Conservation (phyloP, 2,113 vertebrate genomes). For the Trematocara nigrifrons region DNA sequence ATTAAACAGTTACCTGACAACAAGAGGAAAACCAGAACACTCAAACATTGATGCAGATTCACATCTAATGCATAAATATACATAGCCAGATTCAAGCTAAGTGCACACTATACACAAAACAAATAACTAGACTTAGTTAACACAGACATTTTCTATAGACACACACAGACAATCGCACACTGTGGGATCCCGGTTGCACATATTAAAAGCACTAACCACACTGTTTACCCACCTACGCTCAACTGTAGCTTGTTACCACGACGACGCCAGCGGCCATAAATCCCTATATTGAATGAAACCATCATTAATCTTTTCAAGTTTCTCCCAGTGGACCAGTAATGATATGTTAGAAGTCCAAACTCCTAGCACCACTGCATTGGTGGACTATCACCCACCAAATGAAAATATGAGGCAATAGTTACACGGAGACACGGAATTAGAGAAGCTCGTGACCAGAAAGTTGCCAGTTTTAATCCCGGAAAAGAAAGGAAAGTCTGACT, state of each 20-base stretch:
- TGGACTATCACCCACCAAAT: conserved; percentile 53
- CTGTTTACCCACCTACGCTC: conserved; percentile 59
- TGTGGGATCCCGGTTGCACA: conserved; percentile 6
- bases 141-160: neutral
- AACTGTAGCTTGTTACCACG: conserved; percentile 54
- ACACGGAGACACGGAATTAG: neutral
- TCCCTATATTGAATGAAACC: conserved; percentile 46
- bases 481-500: neutral
- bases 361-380: conserved; percentile 7
- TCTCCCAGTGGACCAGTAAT: conserved; percentile 51
- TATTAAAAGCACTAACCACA: conserved; percentile 49
- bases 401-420: conserved; percentile 36
- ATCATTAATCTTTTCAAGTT: conserved; percentile 59
- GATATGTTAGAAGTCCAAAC: conserved; percentile 54
- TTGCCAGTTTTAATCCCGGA: conserved; percentile 18
- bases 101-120: neutral
- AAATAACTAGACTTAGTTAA: neutral
- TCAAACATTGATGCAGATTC: neutral
- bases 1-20: conserved; percentile 8
- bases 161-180: neutral
- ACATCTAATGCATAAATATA: neutral
- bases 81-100: neutral
- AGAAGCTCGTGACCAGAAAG: neutral
- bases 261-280: conserved; percentile 42
- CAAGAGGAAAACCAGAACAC: neutral